Evolutionary conservation across 2,888 invertebrate genomes (phyloP), one percentile per base, ranked within the genome.

Genomic region (Poecilobothrus nobilitatus): DNA sequence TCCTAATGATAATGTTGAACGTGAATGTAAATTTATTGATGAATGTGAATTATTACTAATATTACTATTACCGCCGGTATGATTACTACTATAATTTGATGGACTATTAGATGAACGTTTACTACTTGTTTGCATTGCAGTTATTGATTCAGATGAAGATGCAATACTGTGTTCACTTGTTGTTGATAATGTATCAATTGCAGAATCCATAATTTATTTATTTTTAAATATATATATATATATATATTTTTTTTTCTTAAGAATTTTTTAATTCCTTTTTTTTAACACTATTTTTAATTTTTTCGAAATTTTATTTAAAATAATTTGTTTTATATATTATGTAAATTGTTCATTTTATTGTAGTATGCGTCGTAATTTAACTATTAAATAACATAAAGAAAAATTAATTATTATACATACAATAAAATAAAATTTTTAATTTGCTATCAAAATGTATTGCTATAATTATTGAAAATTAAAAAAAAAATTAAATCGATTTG

Each of bases 151-250:
- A 65, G 71, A 74, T 70, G 85, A 84, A 71, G 85, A 85, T 76
- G 84, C 84, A 81, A 76, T 78, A 77, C 80, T 80, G 74, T 84
- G 85, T 78, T 87, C 86, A 82, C 86, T 86, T 76, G 83, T 80
- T 70, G 79, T 80, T 72, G 82, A 81, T 74, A 81, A 82, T 73
- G 84, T 84, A 81, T 85, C 86, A 83, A 85, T 84, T 74, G 83
- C 84, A 78, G 85, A 83, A 79, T 86, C 86, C 86, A 86, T 86
- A 18, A 65, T 37, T 65, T 63, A 22, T 21, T 63, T 63, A 22
- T 63, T 63, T 21, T 63, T 22, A 10, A 21, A 63, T 63, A 63
- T 63, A 9, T 63, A 4, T n/a, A 61, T 15, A 8, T 62, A 21
- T 63, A 27, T 21, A 21, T 63, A 21, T 64, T 64, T 15, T 64